phyloP scores from a whole-genome alignment of 2,113 vertebrate genomes.

The Lepus timidus region DNA sequence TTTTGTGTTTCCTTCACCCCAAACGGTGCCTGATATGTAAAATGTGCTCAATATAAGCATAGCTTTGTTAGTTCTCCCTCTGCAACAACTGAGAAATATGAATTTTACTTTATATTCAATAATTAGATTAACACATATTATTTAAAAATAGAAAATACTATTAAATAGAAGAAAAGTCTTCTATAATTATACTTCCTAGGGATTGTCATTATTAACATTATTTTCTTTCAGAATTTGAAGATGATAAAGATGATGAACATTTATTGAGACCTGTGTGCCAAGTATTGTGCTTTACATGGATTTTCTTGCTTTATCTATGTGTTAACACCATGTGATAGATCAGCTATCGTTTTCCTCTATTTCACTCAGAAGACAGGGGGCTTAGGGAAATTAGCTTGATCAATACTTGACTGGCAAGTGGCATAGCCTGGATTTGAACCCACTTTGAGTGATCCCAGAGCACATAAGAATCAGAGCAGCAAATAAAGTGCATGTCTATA shows the following conservation, averaged over 20 bases:
- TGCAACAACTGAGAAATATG: neutral
- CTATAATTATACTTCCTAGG: neutral
- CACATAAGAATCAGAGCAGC: neutral
- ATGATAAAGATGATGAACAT: neutral
- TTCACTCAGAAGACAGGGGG: neutral
- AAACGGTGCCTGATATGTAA: neutral
- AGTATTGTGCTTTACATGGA: too few species aligned
- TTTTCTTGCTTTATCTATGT: neutral
- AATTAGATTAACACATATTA: neutral
- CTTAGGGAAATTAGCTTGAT: neutral
- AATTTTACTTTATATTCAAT: conserved; percentile 27
- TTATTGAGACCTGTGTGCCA: too few species aligned
- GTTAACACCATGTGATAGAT: neutral
- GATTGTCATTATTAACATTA: neutral
- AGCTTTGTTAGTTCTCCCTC: neutral
- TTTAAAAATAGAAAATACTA: neutral
- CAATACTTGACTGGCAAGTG: neutral
- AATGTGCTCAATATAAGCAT: neutral
- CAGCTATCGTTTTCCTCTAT: neutral
- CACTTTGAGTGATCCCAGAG: neutral
- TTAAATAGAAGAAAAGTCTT: neutral
- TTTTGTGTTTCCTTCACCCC: neutral
- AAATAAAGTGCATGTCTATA: neutral
- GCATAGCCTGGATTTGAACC: neutral
- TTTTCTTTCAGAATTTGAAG: conserved; percentile 11